These are phyloP conservation scores for Andrena dorsata DNA, from an alignment of 2,888 invertebrate species.

Conservation along the genomic window DNA sequence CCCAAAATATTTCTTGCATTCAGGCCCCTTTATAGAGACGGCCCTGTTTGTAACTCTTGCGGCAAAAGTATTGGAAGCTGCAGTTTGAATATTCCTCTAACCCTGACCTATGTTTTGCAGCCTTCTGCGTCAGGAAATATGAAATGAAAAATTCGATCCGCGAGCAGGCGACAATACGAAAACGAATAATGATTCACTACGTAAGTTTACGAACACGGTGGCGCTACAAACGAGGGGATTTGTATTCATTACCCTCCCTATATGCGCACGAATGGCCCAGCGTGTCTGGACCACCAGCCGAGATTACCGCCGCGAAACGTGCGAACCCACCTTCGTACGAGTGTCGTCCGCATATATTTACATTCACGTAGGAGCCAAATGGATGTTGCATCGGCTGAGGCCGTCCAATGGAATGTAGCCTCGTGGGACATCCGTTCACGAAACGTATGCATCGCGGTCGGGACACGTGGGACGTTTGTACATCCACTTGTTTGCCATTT, in stretches of 20 bases:
- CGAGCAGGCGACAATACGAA: not conserved
- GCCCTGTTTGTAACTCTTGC: no score
- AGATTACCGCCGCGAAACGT: slow-evolving; percentile 22
- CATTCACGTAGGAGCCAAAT: slow-evolving; percentile 59
- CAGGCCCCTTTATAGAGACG: no score
- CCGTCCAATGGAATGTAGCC: slow-evolving; percentile 61
- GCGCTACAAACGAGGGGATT: slow-evolving; percentile 20
- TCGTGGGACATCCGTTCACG: slow-evolving; percentile 63
- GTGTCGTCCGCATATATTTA: slow-evolving; percentile 49
- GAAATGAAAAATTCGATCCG: no score
- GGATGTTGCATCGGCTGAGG: slow-evolving; percentile 41
- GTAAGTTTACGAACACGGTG: slow-evolving; percentile 6
- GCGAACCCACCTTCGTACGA: slow-evolving; percentile 32
- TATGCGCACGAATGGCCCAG: slow-evolving; percentile 12
- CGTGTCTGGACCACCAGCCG: slow-evolving; percentile 38
- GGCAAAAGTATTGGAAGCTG: no score
- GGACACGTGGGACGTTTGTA: slow-evolving; percentile 66
- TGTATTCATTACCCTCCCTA: slow-evolving; percentile 23
- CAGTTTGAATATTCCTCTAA: no score
- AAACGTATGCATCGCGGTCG: slow-evolving; percentile 71
- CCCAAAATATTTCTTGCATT: no score
- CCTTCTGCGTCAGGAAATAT: no score
- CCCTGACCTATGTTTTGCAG: no score
- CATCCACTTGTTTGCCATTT: slow-evolving; percentile 60
- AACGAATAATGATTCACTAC: not conserved